These are phyloP conservation scores for Epinotia bilunana DNA, from an alignment of 2,888 invertebrate species.

Conservation along the genomic window DNA sequence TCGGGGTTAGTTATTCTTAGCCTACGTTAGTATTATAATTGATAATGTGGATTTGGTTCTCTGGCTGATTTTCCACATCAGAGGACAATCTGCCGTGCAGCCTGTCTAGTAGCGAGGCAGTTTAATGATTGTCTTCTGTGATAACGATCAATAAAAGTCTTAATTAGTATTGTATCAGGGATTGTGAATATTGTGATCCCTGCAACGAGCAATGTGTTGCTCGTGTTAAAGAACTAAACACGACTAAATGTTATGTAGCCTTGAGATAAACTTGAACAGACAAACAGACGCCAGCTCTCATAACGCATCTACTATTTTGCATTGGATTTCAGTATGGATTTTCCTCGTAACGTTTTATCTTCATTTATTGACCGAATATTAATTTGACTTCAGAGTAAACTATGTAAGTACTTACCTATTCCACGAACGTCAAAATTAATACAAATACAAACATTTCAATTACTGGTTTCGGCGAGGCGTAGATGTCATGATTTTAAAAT, in stretches of 20 bases:
- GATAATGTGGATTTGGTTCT: too few species aligned
- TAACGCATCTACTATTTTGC: background rate
- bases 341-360: background rate
- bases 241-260: background rate
- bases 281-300: slow-evolving; percentile 4
- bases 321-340: background rate
- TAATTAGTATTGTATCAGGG: background rate
- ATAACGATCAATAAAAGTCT: background rate
- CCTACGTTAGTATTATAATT: too few species aligned
- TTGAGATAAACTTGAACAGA: slow-evolving; percentile 19
- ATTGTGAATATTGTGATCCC: too few species aligned
- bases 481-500: slow-evolving; percentile 16
- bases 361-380: background rate
- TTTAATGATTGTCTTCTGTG: too few species aligned
- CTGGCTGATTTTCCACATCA: too few species aligned
- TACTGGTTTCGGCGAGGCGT: background rate
- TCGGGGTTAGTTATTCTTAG: too few species aligned
- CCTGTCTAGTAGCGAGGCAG: too few species aligned
- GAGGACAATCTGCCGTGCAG: too few species aligned
- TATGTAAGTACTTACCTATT: background rate
- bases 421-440: background rate
- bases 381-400: background rate
- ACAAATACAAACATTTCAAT: slow-evolving; percentile 5
- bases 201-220: background rate
- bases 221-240: background rate